Evolutionary conservation across 2,113 vertebrate genomes (phyloP).

Genomic region (Sturnus vulgaris): DNA sequence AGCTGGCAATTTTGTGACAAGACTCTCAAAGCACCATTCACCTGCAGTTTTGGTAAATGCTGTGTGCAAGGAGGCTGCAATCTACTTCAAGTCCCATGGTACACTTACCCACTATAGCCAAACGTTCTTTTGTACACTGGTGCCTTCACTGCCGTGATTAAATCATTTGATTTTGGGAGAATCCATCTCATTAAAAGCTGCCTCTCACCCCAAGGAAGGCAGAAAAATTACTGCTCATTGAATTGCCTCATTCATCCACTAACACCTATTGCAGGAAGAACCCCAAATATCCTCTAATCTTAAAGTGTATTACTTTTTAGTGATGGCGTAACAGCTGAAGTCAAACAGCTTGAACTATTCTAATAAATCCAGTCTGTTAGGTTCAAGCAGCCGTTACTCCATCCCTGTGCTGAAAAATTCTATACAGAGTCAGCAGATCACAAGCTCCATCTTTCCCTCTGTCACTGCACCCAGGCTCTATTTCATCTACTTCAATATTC

Average conservation of each 20-base stretch:
- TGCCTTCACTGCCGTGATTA: not conserved
- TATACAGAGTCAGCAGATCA: not conserved
- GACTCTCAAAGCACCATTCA: not conserved
- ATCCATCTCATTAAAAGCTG: not conserved
- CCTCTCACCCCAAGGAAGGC: not conserved
- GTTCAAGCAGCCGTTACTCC: not conserved
- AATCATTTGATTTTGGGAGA: not conserved
- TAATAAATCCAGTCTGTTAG: not conserved
- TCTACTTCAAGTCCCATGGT: accelerated
- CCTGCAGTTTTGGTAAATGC: not conserved
- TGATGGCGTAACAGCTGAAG: not conserved
- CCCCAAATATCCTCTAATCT: not conserved
- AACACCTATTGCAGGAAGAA: not conserved
- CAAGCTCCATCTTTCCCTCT: not conserved
- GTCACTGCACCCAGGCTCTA: not conserved
- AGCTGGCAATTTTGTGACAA: not conserved
- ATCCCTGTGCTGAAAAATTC: not conserved
- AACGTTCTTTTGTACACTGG: not conserved
- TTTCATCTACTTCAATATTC: not conserved
- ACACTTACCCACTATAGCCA: not conserved
- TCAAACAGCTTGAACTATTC: not conserved
- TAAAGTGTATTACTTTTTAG: not conserved
- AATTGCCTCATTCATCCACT: not conserved
- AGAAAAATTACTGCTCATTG: not conserved
- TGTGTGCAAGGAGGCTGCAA: not conserved